phyloP scores from a whole-genome alignment of 2,797 vertebrate genomes.

The Cossypha polioptera region DNA sequence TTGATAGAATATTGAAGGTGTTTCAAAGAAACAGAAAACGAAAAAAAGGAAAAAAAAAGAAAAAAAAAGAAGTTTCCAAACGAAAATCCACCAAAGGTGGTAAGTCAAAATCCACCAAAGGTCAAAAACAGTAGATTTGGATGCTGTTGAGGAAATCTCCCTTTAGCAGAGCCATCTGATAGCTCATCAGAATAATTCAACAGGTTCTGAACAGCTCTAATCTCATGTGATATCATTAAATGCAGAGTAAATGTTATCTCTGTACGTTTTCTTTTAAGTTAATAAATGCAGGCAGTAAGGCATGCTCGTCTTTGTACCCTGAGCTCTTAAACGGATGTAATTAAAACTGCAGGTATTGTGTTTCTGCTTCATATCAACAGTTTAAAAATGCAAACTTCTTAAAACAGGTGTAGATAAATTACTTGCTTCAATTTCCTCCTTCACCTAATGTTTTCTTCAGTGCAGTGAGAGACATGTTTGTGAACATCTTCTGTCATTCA shows the following conservation, averaged over 20 bases:
- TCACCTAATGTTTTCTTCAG: not conserved
- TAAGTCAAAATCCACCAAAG: not conserved
- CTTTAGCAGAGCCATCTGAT: not conserved
- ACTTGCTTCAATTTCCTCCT: not conserved
- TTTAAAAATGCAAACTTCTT: not conserved
- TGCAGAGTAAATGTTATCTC: not conserved
- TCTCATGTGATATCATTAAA: not conserved
- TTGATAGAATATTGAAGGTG: not conserved
- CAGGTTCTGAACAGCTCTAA: not conserved
- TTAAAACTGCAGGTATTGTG: not conserved
- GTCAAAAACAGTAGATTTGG: not conserved
- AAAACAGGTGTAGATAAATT: not conserved
- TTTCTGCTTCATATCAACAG: not conserved
- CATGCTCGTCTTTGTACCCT: not conserved
- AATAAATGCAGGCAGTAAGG: not conserved
- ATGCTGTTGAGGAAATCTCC: not conserved
- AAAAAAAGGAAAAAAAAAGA: too few relatives aligned
- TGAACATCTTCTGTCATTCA: not conserved
- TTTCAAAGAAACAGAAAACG: not conserved
- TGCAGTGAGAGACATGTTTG: not conserved
- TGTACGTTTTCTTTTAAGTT: not conserved
- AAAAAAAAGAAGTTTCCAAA: not conserved
- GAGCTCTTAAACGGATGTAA: not conserved
- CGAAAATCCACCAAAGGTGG: not conserved
- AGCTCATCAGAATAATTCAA: not conserved